A percentile compares a stretch with the other conserved stretches of the same genome.
These are phyloP conservation scores for Spisula subtruncata DNA, from an alignment of 2,888 invertebrate species.

Conservation along the genomic window DNA sequence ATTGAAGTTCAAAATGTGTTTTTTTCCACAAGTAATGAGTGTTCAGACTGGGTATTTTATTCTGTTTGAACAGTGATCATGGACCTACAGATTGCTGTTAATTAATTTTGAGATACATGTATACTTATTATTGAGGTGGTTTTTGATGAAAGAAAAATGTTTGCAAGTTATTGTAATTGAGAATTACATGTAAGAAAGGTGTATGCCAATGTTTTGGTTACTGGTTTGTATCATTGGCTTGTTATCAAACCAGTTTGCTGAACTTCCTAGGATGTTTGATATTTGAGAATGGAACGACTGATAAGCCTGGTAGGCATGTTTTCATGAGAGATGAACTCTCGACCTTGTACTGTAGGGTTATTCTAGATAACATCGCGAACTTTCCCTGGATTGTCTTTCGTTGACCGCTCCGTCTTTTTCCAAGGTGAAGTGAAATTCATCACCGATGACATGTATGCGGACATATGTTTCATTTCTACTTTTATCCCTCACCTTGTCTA, in stretches of 20 bases:
- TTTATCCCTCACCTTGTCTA: background rate
- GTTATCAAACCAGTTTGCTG: background rate
- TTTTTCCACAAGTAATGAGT: no score
- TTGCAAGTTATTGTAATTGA: background rate
- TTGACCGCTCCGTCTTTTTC: background rate
- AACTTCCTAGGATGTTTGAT: background rate
- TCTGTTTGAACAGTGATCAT: no score
- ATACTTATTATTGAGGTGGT: background rate
- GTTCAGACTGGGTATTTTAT: no score
- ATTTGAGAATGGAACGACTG: background rate
- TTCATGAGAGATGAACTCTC: background rate
- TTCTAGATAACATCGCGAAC: background rate
- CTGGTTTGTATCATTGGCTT: background rate
- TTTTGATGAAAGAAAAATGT: background rate
- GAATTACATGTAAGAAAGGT: background rate
- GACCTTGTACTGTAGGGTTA: background rate
- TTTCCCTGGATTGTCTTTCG: background rate
- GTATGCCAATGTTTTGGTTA: no score
- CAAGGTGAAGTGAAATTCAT: background rate
- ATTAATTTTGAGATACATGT: no score
- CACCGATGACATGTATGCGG: background rate
- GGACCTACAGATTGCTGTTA: no score
- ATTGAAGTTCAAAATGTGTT: no score
- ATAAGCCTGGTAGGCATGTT: slow-evolving; percentile 14
- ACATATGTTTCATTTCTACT: background rate